Evolutionary conservation across 2,113 vertebrate genomes (phyloP), one percentile per base, ranked within the genome.

Genomic region (Aegotheles bennettii): DNA sequence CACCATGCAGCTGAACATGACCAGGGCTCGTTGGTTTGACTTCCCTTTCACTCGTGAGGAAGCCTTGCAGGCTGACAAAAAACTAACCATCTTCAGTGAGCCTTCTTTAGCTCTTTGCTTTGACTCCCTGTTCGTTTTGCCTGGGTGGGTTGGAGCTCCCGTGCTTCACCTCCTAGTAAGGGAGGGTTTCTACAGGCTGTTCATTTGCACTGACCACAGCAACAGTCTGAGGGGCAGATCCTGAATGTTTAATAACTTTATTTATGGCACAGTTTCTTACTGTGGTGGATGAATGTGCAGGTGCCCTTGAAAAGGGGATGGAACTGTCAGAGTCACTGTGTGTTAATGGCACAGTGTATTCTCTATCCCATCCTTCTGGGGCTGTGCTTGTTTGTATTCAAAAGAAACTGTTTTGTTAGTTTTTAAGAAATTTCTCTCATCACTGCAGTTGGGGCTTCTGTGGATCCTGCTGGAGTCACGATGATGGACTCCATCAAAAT

Each of bases 401-500:
- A 16, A 76, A 57, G 4, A 48, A 71, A 7, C 28, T 28, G 1
- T 19, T 82, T 13, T 23, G 15, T 51, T 60, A 13, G 10, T 33
- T 90, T 42, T 76, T 50, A 82, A 87, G 29, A 67, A 8, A 15
- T 60, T 56, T 92, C 84, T 95, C 16, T 89, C 60, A 10, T 74
- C 23, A 0, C 92, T 96, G 38, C 94, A 99, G 99, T 99, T 67
- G 99, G 99, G 23, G 99, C 99, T 23, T 99, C 99, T 1, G 99
- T 99, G 88, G 99, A 99, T 97, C 99, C 99, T 28, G 99, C 99
- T 35, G 99, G 99, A 26, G 99, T 99, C 94, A 99, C 99, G 19
- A 99, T 99, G 99, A 98, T 99, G 51, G 99, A 99, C 90, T 99
- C 99, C n/a, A 98, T 99, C 69, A 99, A 99, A 96, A 99, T 99